Evolutionary conservation across 2,797 vertebrate genomes (phyloP).

Genomic region (Halcyon badia): DNA sequence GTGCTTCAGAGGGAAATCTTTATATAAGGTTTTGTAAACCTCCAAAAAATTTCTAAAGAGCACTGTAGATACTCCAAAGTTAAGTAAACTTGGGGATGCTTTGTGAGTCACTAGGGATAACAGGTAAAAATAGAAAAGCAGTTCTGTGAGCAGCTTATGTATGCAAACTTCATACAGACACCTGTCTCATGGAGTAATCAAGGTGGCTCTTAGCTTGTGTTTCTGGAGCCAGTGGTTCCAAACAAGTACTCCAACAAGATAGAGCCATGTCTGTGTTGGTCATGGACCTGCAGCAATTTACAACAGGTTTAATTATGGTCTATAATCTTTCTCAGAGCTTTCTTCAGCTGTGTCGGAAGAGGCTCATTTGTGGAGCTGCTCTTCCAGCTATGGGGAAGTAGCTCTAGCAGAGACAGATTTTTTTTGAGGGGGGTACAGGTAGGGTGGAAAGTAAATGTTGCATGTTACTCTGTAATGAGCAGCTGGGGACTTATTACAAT

Average conservation of each 20-base stretch:
- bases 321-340: background rate
- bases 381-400: background rate
- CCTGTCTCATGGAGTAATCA: rapidly evolving
- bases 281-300: background rate
- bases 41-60: background rate
- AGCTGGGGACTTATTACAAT: background rate
- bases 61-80: background rate
- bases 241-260: background rate
- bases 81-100: background rate
- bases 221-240: background rate
- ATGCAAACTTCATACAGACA: background rate
- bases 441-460: background rate
- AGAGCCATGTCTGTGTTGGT: background rate
- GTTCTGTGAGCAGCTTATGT: background rate
- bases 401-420: background rate
- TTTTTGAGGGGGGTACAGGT: background rate
- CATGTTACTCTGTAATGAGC: background rate
- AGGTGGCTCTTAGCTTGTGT: background rate
- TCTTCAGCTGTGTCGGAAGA: background rate
- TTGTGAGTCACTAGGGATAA: background rate
- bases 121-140: background rate
- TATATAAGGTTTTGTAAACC: background rate
- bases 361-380: background rate
- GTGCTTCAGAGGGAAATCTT: background rate
- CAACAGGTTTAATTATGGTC: background rate